Evolutionary conservation across 1,140 invertebrate species (phyloP).

Genomic region (Plectrocnemia conspersa): DNA sequence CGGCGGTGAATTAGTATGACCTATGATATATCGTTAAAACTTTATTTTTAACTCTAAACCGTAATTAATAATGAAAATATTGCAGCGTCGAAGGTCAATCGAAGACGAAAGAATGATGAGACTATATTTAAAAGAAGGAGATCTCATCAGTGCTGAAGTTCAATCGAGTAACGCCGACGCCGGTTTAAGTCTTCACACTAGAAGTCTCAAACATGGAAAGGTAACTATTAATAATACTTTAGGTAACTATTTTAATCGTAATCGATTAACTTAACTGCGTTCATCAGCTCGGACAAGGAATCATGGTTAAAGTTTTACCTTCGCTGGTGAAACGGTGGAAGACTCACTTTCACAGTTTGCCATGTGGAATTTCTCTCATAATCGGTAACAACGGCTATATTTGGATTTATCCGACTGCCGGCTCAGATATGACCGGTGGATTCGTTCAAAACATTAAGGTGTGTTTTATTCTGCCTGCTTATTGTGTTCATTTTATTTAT

Average conservation of each 20-base stretch:
- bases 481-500: neutral
- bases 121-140: constrained; percentile 90
- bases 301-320: constrained; percentile 86
- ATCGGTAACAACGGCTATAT: constrained; percentile 96
- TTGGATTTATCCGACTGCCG: constrained; percentile 79
- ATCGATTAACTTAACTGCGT: constrained; percentile 36
- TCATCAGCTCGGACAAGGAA: constrained; percentile 59
- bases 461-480: constrained; percentile 43
- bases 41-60: no score
- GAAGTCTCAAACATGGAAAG: constrained; percentile 97
- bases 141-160: constrained; percentile 96
- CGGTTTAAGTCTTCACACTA: constrained; percentile 86
- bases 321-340: constrained; percentile 91
- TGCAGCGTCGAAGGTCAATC: constrained; percentile 78
- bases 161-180: constrained; percentile 90
- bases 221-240: constrained; percentile 44
- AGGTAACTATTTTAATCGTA: neutral
- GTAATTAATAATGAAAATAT: constrained; percentile 27
- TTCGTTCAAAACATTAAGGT: constrained; percentile 76
- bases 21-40: no score
- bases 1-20: constrained; percentile 84
- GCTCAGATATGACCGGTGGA: constrained; percentile 63
- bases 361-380: constrained; percentile 86
- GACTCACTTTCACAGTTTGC: constrained; percentile 92
- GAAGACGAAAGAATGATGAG: constrained; percentile 99